Evolutionary conservation across 92 coral and sea anemone species (phyloP).

Genomic region (Zoanthus gigantus): DNA sequence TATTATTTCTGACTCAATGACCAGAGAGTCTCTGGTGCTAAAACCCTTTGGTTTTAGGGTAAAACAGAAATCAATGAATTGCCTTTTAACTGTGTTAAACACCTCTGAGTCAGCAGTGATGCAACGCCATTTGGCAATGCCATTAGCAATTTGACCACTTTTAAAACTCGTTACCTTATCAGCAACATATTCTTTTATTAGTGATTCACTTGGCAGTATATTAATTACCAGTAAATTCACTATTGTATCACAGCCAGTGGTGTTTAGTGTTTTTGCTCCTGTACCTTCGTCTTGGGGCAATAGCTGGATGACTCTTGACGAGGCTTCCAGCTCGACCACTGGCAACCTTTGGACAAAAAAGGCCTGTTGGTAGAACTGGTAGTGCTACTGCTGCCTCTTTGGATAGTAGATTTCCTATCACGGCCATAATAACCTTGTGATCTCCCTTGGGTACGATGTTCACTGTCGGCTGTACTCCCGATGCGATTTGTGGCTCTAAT

Average conservation of each 20-base stretch:
- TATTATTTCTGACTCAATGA: slow-evolving; percentile 44
- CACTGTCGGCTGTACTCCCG: slow-evolving; percentile 43
- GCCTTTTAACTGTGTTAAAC: not conserved
- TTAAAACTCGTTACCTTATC: not conserved
- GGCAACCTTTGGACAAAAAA: slow-evolving; percentile 49
- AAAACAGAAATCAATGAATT: not conserved
- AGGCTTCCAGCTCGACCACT: slow-evolving; percentile 31
- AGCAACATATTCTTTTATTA: not conserved
- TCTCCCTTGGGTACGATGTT: slow-evolving; percentile 18
- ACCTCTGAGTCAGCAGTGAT: slow-evolving; percentile 2
- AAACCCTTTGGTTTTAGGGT: slow-evolving; percentile 7
- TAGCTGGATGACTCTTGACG: slow-evolving; percentile 16
- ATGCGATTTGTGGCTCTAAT: slow-evolving; percentile 48
- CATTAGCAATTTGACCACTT: slow-evolving; percentile 3
- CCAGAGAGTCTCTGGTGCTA: slow-evolving; percentile 39
- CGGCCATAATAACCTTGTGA: slow-evolving; percentile 40
- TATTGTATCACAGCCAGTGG: slow-evolving; percentile 11
- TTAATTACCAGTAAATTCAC: slow-evolving; percentile 16
- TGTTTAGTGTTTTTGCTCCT: slow-evolving; percentile 19
- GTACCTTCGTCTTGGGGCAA: slow-evolving; percentile 17
- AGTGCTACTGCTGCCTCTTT: slow-evolving; percentile 22
- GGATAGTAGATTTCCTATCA: slow-evolving; percentile 8
- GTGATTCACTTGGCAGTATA: not conserved
- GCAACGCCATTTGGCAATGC: not conserved
- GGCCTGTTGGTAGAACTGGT: slow-evolving; percentile 43